Evolutionary conservation across 2,797 vertebrate genomes (phyloP).

Genomic region (Poecile montanus): DNA sequence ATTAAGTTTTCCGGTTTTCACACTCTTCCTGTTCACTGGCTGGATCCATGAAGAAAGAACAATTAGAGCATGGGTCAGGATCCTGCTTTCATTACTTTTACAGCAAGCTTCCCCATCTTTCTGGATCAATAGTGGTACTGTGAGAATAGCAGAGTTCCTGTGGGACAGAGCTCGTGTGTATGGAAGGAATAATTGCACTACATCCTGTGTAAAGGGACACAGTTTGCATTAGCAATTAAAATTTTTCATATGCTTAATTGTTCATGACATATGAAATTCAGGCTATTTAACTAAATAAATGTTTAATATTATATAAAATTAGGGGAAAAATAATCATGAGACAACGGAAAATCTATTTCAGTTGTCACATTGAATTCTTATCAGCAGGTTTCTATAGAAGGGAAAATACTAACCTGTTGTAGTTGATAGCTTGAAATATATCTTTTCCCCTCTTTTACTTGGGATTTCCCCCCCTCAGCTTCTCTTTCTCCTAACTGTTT

Average conservation of each 20-base stretch:
- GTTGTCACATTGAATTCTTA: too few relatives aligned
- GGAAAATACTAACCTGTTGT: neutral
- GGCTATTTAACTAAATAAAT: neutral
- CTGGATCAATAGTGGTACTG: neutral
- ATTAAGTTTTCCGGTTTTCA: conserved; percentile 40
- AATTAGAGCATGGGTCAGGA: conserved; percentile 36
- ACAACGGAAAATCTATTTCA: neutral
- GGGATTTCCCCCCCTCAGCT: too few relatives aligned
- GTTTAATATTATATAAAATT: neutral
- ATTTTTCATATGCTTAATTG: neutral
- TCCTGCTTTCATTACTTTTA: conserved; percentile 37
- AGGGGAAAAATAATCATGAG: neutral
- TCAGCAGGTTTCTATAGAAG: too few relatives aligned
- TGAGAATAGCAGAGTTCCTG: neutral
- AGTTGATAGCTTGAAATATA: neutral
- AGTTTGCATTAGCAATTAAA: neutral
- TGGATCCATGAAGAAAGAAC: conserved; percentile 20
- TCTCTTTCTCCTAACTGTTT: too few relatives aligned
- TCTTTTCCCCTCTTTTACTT: neutral
- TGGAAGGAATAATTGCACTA: neutral
- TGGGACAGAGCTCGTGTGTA: neutral
- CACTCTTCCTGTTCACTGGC: conserved; percentile 55
- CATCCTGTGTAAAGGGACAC: neutral
- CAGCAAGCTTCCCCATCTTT: neutral
- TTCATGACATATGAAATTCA: neutral